Evolutionary conservation across 1,140 invertebrate species (phyloP).

Genomic region (Goniozus legneri): DNA sequence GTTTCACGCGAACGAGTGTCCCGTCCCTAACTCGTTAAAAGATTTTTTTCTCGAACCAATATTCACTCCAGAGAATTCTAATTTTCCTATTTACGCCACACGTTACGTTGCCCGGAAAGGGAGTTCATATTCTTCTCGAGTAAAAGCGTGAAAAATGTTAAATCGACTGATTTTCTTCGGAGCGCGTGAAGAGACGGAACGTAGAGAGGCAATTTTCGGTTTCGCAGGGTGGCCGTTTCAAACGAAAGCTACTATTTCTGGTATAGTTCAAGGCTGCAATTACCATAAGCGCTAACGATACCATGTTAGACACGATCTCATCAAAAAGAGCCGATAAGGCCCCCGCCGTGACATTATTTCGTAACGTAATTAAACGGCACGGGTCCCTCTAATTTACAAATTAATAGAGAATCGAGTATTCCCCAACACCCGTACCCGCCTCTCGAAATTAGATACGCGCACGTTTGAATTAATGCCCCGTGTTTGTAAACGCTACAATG

Average conservation of each 20-base stretch:
- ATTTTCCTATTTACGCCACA: no score
- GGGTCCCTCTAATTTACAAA: conserved; percentile 8
- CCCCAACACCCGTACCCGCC: neutral
- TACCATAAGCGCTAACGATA: neutral
- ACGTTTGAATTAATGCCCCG: conserved; percentile 9
- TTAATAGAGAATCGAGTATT: conserved; percentile 4
- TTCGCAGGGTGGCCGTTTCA: no score
- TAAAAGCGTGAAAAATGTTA: no score
- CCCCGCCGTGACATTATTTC: conserved; percentile 3
- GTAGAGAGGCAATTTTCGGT: no score
- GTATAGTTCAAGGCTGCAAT: neutral
- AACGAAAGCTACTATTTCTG: neutral
- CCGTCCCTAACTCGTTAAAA: no score
- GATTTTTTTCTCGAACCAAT: no score
- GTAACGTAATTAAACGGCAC: conserved; percentile 10
- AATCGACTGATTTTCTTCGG: no score
- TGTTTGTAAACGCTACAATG: neutral
- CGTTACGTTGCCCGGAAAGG: no score
- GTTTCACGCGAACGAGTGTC: no score
- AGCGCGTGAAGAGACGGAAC: no score
- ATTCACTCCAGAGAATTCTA: no score
- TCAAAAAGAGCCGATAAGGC: conserved; percentile 11
- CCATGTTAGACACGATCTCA: conserved; percentile 3
- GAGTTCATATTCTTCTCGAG: no score
- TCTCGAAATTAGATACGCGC: neutral